A percentile compares a stretch with the other conserved stretches of the same genome.
These are phyloP conservation scores for Babylonia areolata DNA, from an alignment of 1,140 invertebrate genomes.

Conservation along the genomic window DNA sequence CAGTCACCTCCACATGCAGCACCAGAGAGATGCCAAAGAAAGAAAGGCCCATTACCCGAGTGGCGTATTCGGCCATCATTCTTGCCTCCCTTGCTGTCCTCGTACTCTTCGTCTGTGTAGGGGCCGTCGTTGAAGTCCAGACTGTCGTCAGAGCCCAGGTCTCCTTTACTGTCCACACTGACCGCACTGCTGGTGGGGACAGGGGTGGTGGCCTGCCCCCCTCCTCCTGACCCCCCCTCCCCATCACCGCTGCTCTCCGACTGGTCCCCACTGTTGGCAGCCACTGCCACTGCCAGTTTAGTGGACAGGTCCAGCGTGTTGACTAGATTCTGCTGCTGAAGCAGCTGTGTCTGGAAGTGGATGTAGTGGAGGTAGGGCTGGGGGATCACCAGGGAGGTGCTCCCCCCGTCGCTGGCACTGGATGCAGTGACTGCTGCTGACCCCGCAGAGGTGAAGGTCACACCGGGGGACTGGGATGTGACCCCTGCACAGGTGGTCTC, in stretches of 20 bases:
- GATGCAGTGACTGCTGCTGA: not conserved
- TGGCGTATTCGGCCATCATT: conserved; percentile 57
- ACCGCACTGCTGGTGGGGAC: not conserved
- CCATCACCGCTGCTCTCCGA: not conserved
- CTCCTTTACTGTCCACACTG: not conserved
- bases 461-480: not conserved
- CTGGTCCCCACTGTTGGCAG: not conserved
- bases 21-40: not conserved
- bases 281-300: conserved; percentile 24
- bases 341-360: conserved; percentile 48
- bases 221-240: not conserved
- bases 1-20: not conserved
- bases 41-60: conserved; percentile 50
- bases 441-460: not conserved
- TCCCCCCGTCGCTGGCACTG: not conserved
- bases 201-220: not conserved
- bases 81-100: conserved; percentile 50
- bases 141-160: conserved; percentile 50
- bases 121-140: conserved; percentile 57
- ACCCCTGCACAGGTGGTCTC: not conserved
- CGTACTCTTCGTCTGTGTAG: conserved; percentile 56
- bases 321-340: conserved; percentile 47
- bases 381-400: conserved; percentile 49
- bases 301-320: conserved; percentile 37
- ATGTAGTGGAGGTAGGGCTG: conserved; percentile 57